Conservation (phyloP, 1,140 invertebrate species). For the Nasonia longicornis region DNA sequence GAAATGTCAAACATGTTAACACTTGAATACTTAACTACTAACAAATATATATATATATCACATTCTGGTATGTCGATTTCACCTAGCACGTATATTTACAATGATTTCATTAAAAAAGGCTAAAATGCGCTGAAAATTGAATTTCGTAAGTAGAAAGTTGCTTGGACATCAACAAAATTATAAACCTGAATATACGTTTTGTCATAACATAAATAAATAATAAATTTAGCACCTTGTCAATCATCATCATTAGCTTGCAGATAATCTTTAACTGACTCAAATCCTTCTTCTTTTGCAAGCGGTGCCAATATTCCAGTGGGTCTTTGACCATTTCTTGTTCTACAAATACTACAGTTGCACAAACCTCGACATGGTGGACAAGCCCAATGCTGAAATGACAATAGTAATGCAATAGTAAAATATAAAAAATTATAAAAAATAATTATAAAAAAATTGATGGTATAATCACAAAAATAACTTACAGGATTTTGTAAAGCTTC, state of each 20-base stretch:
- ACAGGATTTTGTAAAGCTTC: constrained; percentile 65
- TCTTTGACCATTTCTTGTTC: constrained; percentile 62
- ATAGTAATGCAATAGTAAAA: background rate
- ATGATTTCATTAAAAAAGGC: background rate
- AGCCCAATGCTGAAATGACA: constrained; percentile 59
- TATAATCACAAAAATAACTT: constrained; percentile 36
- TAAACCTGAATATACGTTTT: background rate
- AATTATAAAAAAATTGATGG: constrained; percentile 35
- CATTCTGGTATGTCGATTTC: background rate
- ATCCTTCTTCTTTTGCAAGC: constrained; percentile 59
- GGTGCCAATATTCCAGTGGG: constrained; percentile 67
- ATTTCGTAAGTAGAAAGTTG: background rate
- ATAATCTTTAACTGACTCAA: constrained; percentile 57
- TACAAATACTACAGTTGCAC: constrained; percentile 70
- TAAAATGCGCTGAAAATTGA: background rate
- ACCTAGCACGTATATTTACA: background rate
- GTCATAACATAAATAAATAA: background rate
- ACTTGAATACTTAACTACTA: background rate
- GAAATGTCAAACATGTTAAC: background rate
- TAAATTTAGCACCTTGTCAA: background rate
- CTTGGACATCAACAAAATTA: background rate
- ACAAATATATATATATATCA: background rate
- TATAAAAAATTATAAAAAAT: background rate
- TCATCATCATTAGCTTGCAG: constrained; percentile 46
- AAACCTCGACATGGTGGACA: constrained; percentile 67